These are phyloP conservation scores for Drymonia ruficornis DNA, from an alignment of 2,888 invertebrate genomes.

Conservation along the genomic window DNA sequence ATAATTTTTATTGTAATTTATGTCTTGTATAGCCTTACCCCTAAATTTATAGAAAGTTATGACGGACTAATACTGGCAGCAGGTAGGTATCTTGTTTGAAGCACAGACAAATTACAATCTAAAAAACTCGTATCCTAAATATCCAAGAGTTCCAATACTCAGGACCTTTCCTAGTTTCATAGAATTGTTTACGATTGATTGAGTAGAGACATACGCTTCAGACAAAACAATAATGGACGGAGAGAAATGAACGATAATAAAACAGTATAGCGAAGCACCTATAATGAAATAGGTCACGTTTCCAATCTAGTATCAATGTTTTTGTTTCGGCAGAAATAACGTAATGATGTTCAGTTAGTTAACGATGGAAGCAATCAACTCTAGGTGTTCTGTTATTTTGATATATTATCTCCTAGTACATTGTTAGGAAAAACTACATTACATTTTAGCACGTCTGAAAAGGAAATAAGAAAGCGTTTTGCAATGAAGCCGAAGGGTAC, in stretches of 20 bases:
- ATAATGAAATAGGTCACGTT: slow-evolving; percentile 41
- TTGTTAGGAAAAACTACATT: too few species aligned
- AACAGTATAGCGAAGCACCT: slow-evolving; percentile 16
- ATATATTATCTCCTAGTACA: neutral
- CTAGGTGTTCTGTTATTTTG: slow-evolving; percentile 7
- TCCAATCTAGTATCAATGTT: slow-evolving; percentile 37
- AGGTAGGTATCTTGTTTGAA: too few species aligned
- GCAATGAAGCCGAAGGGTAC: too few species aligned
- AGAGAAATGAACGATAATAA: slow-evolving; percentile 36
- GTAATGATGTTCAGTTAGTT: slow-evolving; percentile 19
- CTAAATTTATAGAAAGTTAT: too few species aligned
- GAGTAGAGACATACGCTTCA: slow-evolving; percentile 25
- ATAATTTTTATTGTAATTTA: too few species aligned
- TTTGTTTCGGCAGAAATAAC: slow-evolving; percentile 34
- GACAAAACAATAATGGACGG: slow-evolving; percentile 29
- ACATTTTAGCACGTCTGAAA: too few species aligned
- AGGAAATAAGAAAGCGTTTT: too few species aligned
- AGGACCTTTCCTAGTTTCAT: slow-evolving; percentile 1
- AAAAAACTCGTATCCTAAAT: neutral
- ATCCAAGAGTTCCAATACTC: neutral
- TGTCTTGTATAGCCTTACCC: neutral
- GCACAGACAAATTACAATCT: too few species aligned
- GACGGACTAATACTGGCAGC: too few species aligned
- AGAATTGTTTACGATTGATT: slow-evolving; percentile 28
- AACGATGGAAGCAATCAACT: slow-evolving; percentile 31